Conservation (phyloP, 2,888 invertebrate genomes). For the Tuberolachnus salignus region DNA sequence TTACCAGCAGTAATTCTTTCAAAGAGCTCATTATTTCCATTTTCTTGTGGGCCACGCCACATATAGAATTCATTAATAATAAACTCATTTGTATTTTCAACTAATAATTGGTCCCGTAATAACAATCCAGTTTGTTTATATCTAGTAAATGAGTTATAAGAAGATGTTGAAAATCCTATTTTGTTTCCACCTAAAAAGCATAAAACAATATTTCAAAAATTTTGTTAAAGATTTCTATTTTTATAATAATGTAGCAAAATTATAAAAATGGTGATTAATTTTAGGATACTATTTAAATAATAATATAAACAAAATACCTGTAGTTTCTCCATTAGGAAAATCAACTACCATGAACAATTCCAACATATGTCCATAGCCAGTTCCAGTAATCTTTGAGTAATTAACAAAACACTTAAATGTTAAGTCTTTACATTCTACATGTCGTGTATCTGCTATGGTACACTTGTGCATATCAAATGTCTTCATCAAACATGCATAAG, state of each 20-base stretch:
- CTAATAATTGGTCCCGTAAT: conserved; percentile 18
- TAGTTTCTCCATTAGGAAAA: conserved; percentile 27
- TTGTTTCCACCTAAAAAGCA: background rate
- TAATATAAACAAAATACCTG: conserved; percentile 5
- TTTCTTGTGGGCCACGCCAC: conserved; percentile 41
- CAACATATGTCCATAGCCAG: conserved; percentile 38
- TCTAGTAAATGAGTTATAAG: conserved; percentile 12
- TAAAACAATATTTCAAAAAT: background rate
- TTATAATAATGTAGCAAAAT: background rate
- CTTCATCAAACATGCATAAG: conserved; percentile 12
- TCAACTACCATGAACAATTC: conserved; percentile 41
- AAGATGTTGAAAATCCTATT: conserved; percentile 37
- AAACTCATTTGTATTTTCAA: conserved; percentile 14
- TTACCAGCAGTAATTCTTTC: background rate
- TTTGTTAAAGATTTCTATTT: background rate
- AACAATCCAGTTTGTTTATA: conserved; percentile 41
- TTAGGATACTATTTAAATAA: background rate
- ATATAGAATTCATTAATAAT: conserved; percentile 27
- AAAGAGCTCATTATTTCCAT: background rate
- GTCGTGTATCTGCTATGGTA: conserved; percentile 5
- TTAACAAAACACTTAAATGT: background rate
- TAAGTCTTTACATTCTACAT: conserved; percentile 27
- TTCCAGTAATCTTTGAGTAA: background rate
- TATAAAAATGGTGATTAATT: no score
- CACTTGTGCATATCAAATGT: conserved; percentile 32